Conservation (phyloP, 2,113 vertebrate species). For the Cynopterus brachyotis region DNA sequence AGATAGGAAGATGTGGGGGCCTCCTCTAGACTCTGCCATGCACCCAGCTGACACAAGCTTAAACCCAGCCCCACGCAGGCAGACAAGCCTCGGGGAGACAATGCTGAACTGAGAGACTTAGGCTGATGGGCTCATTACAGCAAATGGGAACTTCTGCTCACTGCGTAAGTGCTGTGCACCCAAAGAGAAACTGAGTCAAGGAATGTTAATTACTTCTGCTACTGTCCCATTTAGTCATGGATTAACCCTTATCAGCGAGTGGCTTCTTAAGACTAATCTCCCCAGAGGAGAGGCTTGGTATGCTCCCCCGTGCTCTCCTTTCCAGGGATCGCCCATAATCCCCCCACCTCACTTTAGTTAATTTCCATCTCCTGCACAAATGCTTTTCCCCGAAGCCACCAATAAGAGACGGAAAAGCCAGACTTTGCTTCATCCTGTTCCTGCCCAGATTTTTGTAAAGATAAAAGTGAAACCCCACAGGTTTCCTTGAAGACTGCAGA, state of each 20-base stretch:
- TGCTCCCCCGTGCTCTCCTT: accelerated
- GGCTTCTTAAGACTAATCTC: background rate
- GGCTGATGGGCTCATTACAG: background rate
- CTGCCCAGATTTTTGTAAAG: background rate
- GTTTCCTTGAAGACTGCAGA: background rate
- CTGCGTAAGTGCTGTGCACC: background rate
- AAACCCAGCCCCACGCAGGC: background rate
- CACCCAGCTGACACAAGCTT: background rate
- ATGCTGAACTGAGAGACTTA: accelerated
- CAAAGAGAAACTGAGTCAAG: constrained; percentile 42
- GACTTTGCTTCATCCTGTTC: background rate
- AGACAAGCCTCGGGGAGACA: accelerated
- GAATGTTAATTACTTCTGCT: background rate
- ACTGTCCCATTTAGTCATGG: background rate
- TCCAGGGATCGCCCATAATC: background rate
- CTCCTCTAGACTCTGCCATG: background rate
- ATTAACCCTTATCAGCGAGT: background rate
- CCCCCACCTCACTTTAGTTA: background rate
- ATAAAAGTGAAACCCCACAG: too few relatives aligned
- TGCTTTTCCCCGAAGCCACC: background rate
- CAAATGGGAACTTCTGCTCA: background rate
- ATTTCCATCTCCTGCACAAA: background rate
- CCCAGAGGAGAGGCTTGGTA: background rate
- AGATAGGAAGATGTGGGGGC: background rate
- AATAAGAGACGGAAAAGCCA: accelerated